Conservation (phyloP, 1,140 invertebrate genomes). For the Nasonia giraulti region DNA sequence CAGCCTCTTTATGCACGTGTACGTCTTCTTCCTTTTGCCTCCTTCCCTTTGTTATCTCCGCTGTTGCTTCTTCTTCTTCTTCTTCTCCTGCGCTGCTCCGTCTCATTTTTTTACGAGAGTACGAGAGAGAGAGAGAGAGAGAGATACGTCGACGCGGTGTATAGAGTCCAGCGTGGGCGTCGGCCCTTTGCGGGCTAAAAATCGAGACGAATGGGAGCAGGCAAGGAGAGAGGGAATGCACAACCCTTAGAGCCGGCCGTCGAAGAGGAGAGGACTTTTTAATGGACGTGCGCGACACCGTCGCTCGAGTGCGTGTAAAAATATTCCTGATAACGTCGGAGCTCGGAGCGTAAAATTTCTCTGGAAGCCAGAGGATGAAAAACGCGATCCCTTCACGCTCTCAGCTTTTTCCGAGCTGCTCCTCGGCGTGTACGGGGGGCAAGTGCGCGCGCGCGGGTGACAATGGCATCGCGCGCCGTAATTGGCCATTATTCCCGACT, state of each 20-base stretch:
- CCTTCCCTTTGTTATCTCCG: slow-evolving; percentile 25
- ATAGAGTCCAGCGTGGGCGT: background rate
- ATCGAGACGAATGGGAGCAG: background rate
- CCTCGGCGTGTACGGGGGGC: too few relatives aligned
- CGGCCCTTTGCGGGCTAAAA: background rate
- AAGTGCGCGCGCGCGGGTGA: background rate
- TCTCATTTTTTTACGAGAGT: background rate
- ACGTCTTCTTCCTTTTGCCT: slow-evolving; percentile 36
- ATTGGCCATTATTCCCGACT: slow-evolving; percentile 14
- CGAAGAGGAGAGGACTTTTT: background rate
- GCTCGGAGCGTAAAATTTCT: background rate
- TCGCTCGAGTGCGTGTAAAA: background rate
- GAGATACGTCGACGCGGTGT: background rate
- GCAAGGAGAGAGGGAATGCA: background rate
- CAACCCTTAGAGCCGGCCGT: background rate
- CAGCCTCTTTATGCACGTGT: slow-evolving; percentile 60
- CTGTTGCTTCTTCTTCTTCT: background rate
- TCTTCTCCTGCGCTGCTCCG: background rate
- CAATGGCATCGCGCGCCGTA: background rate
- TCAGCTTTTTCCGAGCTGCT: too few relatives aligned
- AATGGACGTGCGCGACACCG: background rate
- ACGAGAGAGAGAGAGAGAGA: background rate
- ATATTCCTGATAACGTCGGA: background rate
- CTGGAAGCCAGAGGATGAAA: background rate
- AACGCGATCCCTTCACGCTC: too few relatives aligned